phyloP scores from a whole-genome alignment of 2,888 invertebrate genomes.

The Oxytorus armatus region DNA sequence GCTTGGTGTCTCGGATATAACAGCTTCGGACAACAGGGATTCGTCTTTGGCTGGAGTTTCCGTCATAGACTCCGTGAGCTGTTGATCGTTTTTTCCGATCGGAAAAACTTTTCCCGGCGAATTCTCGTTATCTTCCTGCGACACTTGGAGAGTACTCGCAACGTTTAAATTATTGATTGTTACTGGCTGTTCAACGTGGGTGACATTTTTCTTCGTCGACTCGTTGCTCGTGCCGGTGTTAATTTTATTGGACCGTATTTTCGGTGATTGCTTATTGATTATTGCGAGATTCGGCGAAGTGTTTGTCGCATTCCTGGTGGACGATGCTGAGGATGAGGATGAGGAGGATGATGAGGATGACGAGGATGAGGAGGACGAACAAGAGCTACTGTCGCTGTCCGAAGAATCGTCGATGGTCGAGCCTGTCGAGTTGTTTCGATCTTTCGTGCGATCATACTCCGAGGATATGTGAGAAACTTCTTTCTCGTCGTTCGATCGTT shows the following conservation, averaged over 20 bases:
- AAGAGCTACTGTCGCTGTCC: conserved; percentile 72
- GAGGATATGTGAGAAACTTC: not conserved
- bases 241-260: conserved; percentile 63
- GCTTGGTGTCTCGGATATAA: conserved; percentile 81
- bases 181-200: not conserved
- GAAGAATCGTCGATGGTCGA: conserved; percentile 60
- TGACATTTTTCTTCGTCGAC: conserved; percentile 49
- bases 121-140: conserved; percentile 62
- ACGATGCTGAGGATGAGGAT: conserved; percentile 73
- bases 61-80: conserved; percentile 60
- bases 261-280: conserved; percentile 46
- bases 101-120: conserved; percentile 79
- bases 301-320: conserved; percentile 63
- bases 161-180: not conserved
- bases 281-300: conserved; percentile 67
- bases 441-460: conserved; percentile 17
- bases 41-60: conserved; percentile 82
- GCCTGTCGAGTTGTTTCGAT: conserved; percentile 54
- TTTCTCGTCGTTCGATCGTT: conserved; percentile 42
- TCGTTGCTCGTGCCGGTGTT: conserved; percentile 70
- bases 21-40: conserved; percentile 74
- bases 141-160: not conserved
- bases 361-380: conserved; percentile 71
- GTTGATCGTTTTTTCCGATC: conserved; percentile 68
- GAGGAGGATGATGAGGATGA: conserved; percentile 71